Base-by-base conservation (phyloP, 92 coral and sea anemone species). In the Galaxea fascicularis region DNA sequence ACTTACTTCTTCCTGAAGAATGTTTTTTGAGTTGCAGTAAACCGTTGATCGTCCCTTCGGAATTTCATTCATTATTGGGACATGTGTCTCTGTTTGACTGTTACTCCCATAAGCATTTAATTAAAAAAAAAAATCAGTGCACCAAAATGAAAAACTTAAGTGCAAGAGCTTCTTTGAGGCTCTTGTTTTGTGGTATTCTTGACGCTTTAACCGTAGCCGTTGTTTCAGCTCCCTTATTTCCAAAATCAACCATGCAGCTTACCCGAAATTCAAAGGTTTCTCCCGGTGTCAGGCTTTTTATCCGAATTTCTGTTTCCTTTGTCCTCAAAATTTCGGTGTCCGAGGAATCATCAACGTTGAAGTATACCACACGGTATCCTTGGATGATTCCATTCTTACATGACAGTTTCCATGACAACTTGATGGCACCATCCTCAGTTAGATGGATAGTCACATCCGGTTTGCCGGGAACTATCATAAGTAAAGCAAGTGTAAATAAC, bases 191-290 rank as follows among this genome's bases (percentile, higher is more conserved):
- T n/a, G n/a, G n/a, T n/a, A n/a, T n/a, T n/a, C n/a, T n/a, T n/a
- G n/a, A n/a, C n/a, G n/a, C n/a, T n/a, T n/a, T n/a, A n/a, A n/a
- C n/a, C n/a, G n/a, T n/a, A n/a, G n/a, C n/a, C 11, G 11, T 46
- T 5, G 51, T 46, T 11, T 5, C 7, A 46, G 51, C 1, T 54
- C 15, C 16, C 17, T 10, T 17, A 0, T 7, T 29, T 13, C 0
- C 49, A 30, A 0, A 0, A 8, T 41, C 5, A n/a, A 60, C n/a
- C 28, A 17, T 41, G 10, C 3, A 70, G 58, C 27, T 24, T 63
- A 79, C 84, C 84, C 66, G 84, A 30, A 79, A 79, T 66, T 67
- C 25, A 21, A 64, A 79, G 14, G 84, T 79, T 66, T 79, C 66
- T 67, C 75, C 84, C 9, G 84, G 75, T 31, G 53, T 21, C 30